Base-by-base conservation (phyloP, 2,888 invertebrate genomes). In the Harpalus rufipes region DNA sequence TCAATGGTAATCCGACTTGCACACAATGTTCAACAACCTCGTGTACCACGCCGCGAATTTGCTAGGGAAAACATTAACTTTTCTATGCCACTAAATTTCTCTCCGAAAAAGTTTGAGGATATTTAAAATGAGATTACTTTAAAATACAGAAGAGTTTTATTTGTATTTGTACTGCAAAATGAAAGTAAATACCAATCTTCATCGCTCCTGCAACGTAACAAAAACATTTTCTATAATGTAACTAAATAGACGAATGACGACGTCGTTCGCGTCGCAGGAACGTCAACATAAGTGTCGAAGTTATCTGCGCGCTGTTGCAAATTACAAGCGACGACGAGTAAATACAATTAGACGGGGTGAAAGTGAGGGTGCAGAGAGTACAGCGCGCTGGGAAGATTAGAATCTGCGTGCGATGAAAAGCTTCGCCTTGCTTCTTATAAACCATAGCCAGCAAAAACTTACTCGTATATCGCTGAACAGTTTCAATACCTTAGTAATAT, bases 1-100 rank as follows among this genome's bases (percentile, higher is more conserved):
- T 83, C 83, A 83, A 32, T 21, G 56, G 56, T 81, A 83, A 83
- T 76, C 83, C 83, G 16, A 44, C 74, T 39, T 83, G 83, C 76
- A 83, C 83, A 83, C 76, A 82, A 56, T 61, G 82, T 18, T 56
- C 51, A 16, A 56, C 56, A 25, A 44, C 41, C 32, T 12, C n/a
- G 41, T 72, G 76, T 76, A 16, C 7, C 14, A 10, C 56, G 21
- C 12, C 56, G 21, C 12, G 56, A 56, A 18, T 51, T 18, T 76
- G 21, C 76, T 10, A 63, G 12, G 7, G 18, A 72, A 72, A 72
- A 72, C 41, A 72, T 72, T 41, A 18, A 12, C 63, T 12, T 21
- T 12, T 8, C 44, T 51, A 51, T 12, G 44, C 44, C 44, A 51
- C 44, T 51, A 51, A 51, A 10, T 2, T 44, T 51, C 44, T 8